Evolutionary conservation across 2,113 vertebrate species (phyloP).

Genomic region (Ranitomeya variabilis): DNA sequence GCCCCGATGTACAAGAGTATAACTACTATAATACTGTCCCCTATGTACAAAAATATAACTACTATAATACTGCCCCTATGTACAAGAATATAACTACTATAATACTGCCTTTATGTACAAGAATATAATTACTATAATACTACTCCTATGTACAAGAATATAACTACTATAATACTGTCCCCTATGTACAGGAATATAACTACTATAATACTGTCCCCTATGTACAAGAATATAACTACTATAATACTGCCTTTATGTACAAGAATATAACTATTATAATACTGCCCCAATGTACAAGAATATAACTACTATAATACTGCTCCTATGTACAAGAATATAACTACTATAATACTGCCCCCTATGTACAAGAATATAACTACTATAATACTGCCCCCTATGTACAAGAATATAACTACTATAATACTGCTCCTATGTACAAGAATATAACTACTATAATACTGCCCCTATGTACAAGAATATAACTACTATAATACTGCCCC

Average conservation of each 20-base stretch:
- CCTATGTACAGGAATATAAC: background rate
- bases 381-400: background rate
- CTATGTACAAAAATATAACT: background rate
- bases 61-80: background rate
- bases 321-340: background rate
- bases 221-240: background rate
- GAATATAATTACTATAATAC: background rate
- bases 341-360: background rate
- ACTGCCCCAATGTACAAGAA: too few relatives aligned
- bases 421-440: background rate
- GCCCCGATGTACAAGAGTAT: background rate
- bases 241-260: background rate
- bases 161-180: background rate
- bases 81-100: slow-evolving; percentile 5
- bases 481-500: background rate
- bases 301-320: background rate
- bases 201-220: background rate
- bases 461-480: background rate
- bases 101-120: background rate
- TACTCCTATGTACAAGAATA: background rate
- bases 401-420: too few relatives aligned
- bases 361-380: background rate
- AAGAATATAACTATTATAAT: background rate
- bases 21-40: background rate
- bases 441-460: slow-evolving; percentile 3